Evolutionary conservation across 1,140 invertebrate genomes (phyloP).

Genomic region (Lordiphosa mommai): DNA sequence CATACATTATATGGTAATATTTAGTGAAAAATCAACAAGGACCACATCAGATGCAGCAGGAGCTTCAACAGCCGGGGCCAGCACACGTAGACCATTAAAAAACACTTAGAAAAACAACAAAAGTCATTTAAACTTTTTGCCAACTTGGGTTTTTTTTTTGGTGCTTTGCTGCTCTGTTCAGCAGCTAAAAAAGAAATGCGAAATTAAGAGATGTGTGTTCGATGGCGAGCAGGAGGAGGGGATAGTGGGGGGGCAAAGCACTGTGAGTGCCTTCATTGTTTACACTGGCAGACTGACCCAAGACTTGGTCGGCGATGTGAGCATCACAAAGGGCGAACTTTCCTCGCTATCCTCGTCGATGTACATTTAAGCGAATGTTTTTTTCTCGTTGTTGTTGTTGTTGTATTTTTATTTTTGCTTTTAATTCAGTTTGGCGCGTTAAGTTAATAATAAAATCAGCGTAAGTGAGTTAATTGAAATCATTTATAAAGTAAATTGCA

Average conservation of each 20-base stretch:
- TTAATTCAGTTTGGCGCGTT: constrained; percentile 73
- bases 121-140: constrained; percentile 76
- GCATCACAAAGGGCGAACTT: constrained; percentile 79
- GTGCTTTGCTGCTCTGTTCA: constrained; percentile 14
- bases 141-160: constrained; percentile 47
- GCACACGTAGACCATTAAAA: constrained; percentile 76
- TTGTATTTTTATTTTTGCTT: constrained; percentile 51
- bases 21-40: constrained; percentile 40
- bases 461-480: constrained; percentile 72
- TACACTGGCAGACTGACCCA: constrained; percentile 69
- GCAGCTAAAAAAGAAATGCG: constrained; percentile 57
- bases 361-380: constrained; percentile 78
- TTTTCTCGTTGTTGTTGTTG: constrained; percentile 28
- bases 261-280: constrained; percentile 38
- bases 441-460: constrained; percentile 42
- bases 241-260: constrained; percentile 12
- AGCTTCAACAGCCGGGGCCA: constrained; percentile 28
- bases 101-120: constrained; percentile 78
- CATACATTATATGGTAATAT: constrained; percentile 15
- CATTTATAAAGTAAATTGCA: constrained; percentile 75
- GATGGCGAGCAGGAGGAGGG: background rate
- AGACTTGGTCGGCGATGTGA: constrained; percentile 75
- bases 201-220: constrained; percentile 69
- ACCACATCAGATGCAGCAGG: constrained; percentile 12
- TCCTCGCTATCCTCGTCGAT: constrained; percentile 79